A percentile compares a stretch with the other conserved stretches of the same genome.
phyloP scores from a whole-genome alignment of 1,140 invertebrate genomes.

The Ceratosolen fusciceps region DNA sequence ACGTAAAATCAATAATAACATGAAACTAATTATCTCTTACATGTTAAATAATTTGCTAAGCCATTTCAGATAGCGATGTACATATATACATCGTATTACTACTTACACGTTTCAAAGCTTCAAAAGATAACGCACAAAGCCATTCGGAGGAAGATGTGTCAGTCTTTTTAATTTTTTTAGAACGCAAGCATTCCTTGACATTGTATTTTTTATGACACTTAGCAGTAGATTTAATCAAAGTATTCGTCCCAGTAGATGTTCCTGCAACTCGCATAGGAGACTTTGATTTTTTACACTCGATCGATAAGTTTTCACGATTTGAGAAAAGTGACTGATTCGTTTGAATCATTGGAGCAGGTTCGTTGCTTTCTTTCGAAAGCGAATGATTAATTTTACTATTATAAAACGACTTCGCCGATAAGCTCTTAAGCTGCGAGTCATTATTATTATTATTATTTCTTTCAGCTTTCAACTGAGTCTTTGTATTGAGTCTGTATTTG shows the following conservation, averaged over 20 bases:
- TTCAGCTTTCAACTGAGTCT: background rate
- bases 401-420: background rate
- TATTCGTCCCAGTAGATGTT: too few species aligned
- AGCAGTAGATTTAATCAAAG: background rate
- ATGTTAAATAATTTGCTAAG: too few species aligned
- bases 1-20: too few species aligned
- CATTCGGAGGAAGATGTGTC: background rate
- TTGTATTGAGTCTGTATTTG: background rate
- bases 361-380: background rate
- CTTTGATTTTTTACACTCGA: background rate
- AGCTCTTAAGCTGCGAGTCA: background rate
- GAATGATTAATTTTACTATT: background rate
- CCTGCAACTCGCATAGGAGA: too few species aligned
- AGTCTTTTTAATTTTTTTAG: background rate
- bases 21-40: too few species aligned
- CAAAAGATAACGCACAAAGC: background rate
- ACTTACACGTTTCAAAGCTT: slow-evolving; percentile 23
- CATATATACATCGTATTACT: background rate
- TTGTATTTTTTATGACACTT: background rate
- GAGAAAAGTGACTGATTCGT: background rate
- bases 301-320: background rate
- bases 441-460: too few species aligned
- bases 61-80: too few species aligned
- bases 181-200: background rate
- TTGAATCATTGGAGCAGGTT: background rate